A percentile compares a stretch with the other conserved stretches of the same genome.
phyloP scores from a whole-genome alignment of 2,797 vertebrate species.

The Hyperoplus lanceolatus region DNA sequence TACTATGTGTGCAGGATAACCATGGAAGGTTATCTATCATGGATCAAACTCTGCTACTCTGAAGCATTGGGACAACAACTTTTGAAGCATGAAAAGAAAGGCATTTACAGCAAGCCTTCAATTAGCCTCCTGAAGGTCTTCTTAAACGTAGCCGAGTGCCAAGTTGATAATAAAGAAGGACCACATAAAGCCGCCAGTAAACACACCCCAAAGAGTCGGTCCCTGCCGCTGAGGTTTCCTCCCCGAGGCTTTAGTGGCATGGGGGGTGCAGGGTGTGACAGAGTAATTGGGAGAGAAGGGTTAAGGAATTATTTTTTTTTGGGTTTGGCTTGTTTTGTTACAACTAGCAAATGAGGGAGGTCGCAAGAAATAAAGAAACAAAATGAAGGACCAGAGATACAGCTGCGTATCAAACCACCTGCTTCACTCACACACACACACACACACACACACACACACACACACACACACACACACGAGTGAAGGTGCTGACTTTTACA shows the following conservation, averaged over 20 bases:
- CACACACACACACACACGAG: not conserved
- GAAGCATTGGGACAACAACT: conserved; percentile 34
- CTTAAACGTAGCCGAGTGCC: conserved; percentile 63
- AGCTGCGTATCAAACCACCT: conserved; percentile 46
- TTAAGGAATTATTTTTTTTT: conserved; percentile 23
- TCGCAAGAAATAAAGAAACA: not conserved
- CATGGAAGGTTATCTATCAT: conserved; percentile 37
- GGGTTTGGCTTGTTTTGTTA: conserved; percentile 12
- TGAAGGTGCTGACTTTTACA: not conserved
- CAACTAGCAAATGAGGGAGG: not conserved
- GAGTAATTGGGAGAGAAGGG: conserved; percentile 33
- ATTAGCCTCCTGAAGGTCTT: conserved; percentile 67
- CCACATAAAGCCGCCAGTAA: conserved; percentile 76
- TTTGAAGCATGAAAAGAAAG: conserved; percentile 31
- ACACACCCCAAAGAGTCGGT: conserved; percentile 69
- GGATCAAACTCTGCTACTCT: conserved; percentile 13
- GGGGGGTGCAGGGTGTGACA: conserved; percentile 64
- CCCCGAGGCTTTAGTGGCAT: conserved; percentile 62
- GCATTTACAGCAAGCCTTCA: conserved; percentile 69
- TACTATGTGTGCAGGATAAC: conserved; percentile 13
- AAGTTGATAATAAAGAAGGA: conserved; percentile 79
- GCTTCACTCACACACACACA: conserved; percentile 14
- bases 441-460: not conserved
- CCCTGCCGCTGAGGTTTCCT: conserved; percentile 66
- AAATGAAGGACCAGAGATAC: not conserved